These are phyloP conservation scores for Poliocrania exsul DNA, from an alignment of 2,797 vertebrate genomes.

Conservation along the genomic window DNA sequence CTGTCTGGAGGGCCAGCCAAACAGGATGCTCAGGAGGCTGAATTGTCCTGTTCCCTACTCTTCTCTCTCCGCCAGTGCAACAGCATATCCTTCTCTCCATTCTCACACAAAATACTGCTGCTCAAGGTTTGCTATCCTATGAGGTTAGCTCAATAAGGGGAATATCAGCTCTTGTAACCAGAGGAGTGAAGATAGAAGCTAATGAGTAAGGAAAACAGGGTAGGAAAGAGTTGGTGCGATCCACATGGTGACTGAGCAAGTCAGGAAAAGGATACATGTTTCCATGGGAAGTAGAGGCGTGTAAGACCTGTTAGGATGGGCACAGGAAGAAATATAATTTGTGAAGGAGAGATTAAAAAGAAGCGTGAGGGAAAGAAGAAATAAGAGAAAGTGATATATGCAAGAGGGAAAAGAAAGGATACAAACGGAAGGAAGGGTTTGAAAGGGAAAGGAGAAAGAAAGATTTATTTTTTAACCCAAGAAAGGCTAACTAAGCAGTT, in stretches of 20 bases:
- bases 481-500: neutral
- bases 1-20: neutral
- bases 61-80: neutral
- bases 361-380: neutral
- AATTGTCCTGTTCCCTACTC: neutral
- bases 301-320: neutral
- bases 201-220: neutral
- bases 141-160: neutral
- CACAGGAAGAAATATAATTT: neutral
- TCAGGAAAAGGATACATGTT: neutral
- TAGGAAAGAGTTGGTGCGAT: neutral
- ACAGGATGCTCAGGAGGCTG: neutral
- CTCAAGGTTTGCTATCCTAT: neutral
- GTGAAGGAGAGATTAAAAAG: neutral
- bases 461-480: neutral
- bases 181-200: neutral
- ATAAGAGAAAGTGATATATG: neutral
- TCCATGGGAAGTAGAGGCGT: neutral
- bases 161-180: neutral
- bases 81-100: neutral
- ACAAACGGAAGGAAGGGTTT: neutral
- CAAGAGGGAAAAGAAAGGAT: neutral
- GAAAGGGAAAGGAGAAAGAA: neutral
- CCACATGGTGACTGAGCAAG: neutral
- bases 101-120: neutral